phyloP scores from a whole-genome alignment of 2,113 vertebrate genomes.

The Lamprologus tigripictilis region DNA sequence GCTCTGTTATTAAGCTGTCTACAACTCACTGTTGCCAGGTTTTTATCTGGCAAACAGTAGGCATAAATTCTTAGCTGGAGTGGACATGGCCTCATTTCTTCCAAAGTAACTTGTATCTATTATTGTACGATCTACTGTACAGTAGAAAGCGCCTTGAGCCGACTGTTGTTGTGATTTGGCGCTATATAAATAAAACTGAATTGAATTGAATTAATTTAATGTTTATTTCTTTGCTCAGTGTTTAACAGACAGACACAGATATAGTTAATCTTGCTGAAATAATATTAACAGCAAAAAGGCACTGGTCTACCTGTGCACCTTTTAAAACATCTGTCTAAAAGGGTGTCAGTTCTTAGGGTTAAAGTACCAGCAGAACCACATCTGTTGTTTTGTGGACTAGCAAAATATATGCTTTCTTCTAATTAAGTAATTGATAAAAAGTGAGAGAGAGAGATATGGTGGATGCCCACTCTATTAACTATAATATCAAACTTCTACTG shows the following conservation, averaged over 20 bases:
- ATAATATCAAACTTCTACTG: background rate
- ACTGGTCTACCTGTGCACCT: background rate
- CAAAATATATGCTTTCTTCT: background rate
- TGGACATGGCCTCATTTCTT: background rate
- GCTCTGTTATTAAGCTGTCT: constrained; percentile 48
- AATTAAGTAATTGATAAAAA: background rate
- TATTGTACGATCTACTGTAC: background rate
- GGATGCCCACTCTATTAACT: background rate
- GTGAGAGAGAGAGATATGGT: rapidly evolving
- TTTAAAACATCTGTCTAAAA: background rate
- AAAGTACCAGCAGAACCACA: background rate
- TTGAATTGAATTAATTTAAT: background rate
- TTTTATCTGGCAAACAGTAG: constrained; percentile 23
- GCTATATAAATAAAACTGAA: background rate
- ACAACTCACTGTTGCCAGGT: background rate
- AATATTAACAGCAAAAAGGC: background rate
- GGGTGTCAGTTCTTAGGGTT: background rate
- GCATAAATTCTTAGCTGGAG: background rate
- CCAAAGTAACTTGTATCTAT: background rate
- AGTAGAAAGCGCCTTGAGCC: rapidly evolving
- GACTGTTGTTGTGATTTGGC: background rate
- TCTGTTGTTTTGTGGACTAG: background rate
- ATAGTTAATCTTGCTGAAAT: background rate
- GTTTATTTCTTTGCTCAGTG: constrained; percentile 7
- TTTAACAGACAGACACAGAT: background rate